Base-by-base conservation (phyloP, 2,888 invertebrate genomes). In the Onthophagus sagittarius region DNA sequence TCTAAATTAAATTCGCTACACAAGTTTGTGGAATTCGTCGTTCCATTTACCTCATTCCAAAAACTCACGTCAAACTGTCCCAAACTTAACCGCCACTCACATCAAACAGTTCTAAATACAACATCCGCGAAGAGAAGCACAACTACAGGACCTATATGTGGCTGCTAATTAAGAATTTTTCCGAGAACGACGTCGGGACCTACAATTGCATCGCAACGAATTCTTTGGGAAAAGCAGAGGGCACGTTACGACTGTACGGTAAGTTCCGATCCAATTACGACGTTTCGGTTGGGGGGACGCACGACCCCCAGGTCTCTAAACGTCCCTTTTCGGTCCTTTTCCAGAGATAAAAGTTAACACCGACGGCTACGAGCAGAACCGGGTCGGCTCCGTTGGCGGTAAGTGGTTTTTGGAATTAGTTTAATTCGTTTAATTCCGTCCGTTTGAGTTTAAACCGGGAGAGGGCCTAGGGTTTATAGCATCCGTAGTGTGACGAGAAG, bases 111-210 rank as follows among this genome's bases (percentile, higher is more conserved):
- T 88, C 89, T 62, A 92, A 92, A 81, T 92, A 92, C 85, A 86
- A 86, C 71, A 89, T 92, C 77, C 85, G 89, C 73, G 92, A 92
- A 82, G 89, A 89, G 77, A 88, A 90, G 77, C 85, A 88, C 0
- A 89, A 90, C 2, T 93, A 92, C 86, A 90, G 90, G 80, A 91
- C 91, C 75, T 88, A 88, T 63, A 92, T 92, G 91, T 89, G 89
- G 87, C 86, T 79, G 67, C 74, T 85, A 73, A 88, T 89, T 78
- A 85, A 86, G 81, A 85, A 86, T 80, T 88, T 89, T 79, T 83
- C 83, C 71, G 82, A 79, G 73, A 82, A 83, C 33, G 89, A 89
- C 79, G 85, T 87, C 75, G 88, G 89, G 62, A 86, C 87, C 62
- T 89, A 89, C 82, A 88, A 86, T 80, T 90, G 90, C 81, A 89